Conservation (phyloP, 2,888 invertebrate species). For the Hanleya hanleyi region DNA sequence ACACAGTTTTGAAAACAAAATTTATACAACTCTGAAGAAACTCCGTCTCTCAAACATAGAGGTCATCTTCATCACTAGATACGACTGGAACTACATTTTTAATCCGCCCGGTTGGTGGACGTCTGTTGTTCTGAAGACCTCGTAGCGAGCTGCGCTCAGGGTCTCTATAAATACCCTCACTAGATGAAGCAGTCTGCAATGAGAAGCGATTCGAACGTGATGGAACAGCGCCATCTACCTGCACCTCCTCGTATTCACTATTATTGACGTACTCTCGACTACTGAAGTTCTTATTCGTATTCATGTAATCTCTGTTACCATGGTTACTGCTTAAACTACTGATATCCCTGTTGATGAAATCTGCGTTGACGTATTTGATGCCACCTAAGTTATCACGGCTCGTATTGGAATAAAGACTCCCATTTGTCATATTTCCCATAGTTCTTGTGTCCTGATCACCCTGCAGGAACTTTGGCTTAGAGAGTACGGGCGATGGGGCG, state of each 20-base stretch:
- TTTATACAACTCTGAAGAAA: too few species aligned
- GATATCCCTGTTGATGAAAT: constrained; percentile 1
- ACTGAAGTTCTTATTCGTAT: not conserved
- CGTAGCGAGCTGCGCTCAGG: not conserved
- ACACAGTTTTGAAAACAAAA: too few species aligned
- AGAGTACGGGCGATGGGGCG: not conserved
- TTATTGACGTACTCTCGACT: not conserved
- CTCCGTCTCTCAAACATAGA: too few species aligned
- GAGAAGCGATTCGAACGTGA: not conserved
- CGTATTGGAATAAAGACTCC: constrained; percentile 1
- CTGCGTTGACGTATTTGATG: not conserved
- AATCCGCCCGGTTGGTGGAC: not conserved
- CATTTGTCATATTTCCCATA: not conserved
- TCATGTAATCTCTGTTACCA: not conserved
- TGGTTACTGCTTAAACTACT: not conserved
- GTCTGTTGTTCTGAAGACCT: not conserved
- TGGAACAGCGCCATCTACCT: not conserved
- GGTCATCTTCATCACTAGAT: not conserved
- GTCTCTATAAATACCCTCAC: not conserved
- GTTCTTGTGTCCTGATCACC: not conserved
- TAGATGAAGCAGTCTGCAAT: not conserved
- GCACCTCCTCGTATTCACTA: constrained; percentile 1
- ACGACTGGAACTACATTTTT: not conserved
- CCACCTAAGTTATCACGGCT: not conserved
- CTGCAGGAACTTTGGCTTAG: constrained; percentile 6